A percentile compares a stretch with the other conserved stretches of the same genome.
Conservation (phyloP, 2,888 invertebrate species). For the Mallateleia sp. region DNA sequence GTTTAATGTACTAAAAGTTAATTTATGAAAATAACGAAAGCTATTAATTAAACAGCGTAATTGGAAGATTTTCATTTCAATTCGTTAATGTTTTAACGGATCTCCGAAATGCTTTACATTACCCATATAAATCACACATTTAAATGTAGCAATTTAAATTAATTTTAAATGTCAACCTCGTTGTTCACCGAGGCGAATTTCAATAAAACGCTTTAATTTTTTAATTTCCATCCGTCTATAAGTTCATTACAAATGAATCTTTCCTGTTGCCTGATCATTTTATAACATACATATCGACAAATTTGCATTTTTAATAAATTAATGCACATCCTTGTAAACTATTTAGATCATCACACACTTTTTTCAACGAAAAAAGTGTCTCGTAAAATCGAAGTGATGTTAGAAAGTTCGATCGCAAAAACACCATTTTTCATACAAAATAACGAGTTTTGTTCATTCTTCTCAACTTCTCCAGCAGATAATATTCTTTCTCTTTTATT, state of each 20-base stretch:
- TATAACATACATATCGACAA: neutral
- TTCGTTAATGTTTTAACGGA: no score
- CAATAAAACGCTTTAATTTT: neutral
- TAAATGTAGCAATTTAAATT: neutral
- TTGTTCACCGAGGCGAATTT: neutral
- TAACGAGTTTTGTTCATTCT: constrained; percentile 49
- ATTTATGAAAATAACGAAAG: no score
- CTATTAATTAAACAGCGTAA: no score
- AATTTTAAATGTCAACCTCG: neutral
- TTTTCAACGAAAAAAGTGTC: constrained; percentile 12
- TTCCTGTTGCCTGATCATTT: neutral
- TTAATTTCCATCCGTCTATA: constrained; percentile 4
- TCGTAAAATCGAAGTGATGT: constrained; percentile 4
- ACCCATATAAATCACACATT: neutral
- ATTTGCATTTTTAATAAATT: neutral
- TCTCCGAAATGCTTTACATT: no score
- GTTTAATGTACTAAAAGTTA: no score
- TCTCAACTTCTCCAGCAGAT: constrained; percentile 13
- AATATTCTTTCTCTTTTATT: constrained; percentile 43
- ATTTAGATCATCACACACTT: constrained; percentile 12
- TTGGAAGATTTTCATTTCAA: no score
- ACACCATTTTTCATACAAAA: constrained; percentile 16
- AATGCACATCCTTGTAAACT: neutral
- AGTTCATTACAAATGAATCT: neutral
- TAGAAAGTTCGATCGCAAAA: constrained; percentile 20